Percentiles rank a stretch among this genome's conserved stretches.
Conservation (phyloP, 2,888 invertebrate species). For the Sphaerophoria rueppellii region DNA sequence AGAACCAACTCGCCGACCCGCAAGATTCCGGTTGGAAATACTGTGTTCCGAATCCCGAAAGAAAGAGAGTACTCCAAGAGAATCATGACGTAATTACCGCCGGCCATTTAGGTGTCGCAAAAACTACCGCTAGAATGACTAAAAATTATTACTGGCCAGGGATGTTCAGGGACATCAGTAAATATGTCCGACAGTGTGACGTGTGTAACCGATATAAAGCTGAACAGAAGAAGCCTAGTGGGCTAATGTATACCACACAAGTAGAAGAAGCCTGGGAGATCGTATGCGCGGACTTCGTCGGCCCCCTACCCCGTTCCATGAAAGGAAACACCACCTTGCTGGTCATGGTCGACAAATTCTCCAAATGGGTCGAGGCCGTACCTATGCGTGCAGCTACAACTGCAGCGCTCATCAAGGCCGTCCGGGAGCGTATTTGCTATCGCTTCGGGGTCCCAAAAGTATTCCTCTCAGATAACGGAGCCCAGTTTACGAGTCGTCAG, state of each 20-base stretch:
- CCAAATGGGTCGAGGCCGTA: conserved; percentile 50
- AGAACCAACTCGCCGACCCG: neutral
- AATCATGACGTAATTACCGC: neutral
- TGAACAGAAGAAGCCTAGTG: neutral
- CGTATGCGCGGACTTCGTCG: neutral
- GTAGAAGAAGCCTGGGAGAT: neutral
- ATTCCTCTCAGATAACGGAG: conserved; percentile 10
- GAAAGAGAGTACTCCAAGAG: neutral
- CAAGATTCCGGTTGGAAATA: neutral
- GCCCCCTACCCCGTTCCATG: neutral
- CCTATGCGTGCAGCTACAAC: neutral
- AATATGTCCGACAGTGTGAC: neutral
- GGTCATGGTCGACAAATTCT: conserved; percentile 53
- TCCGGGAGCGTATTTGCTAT: neutral
- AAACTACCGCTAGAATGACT: neutral
- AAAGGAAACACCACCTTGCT: neutral
- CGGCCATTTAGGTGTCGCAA: neutral
- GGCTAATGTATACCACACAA: neutral
- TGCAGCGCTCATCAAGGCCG: no score
- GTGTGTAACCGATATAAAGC: neutral
- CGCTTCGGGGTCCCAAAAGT: neutral
- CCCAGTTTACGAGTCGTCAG: conserved; percentile 25
- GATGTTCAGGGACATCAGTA: neutral
- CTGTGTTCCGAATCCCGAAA: neutral
- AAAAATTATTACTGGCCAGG: neutral